A percentile compares a stretch with the other conserved stretches of the same genome.
Evolutionary conservation across 2,797 vertebrate genomes (phyloP).

Genomic region (Loriculus beryllinus): DNA sequence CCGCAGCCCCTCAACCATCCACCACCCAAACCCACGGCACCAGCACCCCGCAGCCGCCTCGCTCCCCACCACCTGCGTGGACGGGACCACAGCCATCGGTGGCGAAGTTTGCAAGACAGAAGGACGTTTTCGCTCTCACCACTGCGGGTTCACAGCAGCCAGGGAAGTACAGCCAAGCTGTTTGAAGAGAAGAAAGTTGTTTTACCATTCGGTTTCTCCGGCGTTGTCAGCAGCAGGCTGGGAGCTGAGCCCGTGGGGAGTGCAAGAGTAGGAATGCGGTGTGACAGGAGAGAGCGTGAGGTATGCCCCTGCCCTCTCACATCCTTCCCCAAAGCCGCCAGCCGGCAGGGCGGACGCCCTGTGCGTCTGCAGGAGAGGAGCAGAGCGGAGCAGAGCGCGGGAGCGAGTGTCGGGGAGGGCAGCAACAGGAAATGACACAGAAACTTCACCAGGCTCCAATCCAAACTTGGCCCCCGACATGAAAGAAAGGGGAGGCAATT

Average conservation of each 20-base stretch:
- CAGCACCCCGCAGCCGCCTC: background rate
- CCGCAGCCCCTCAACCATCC: background rate
- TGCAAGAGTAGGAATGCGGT: background rate
- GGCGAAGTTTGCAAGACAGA: background rate
- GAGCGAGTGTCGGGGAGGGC: conserved; percentile 46
- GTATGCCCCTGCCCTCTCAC: conserved; percentile 2
- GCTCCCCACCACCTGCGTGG: background rate
- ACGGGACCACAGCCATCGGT: rapidly evolving
- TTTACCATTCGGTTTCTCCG: background rate
- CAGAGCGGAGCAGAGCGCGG: background rate
- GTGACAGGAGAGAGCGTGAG: conserved; percentile 67
- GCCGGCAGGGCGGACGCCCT: background rate
- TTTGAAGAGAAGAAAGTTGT: background rate
- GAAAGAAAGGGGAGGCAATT: conserved; percentile 20
- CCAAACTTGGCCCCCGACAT: conserved; percentile 65
- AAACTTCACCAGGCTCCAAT: conserved; percentile 73
- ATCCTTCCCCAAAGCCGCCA: background rate
- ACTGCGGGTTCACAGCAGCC: background rate
- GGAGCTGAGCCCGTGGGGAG: background rate
- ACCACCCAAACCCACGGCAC: background rate
- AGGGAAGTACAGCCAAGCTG: background rate
- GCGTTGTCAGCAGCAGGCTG: background rate
- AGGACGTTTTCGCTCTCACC: background rate
- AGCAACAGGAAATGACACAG: conserved; percentile 81
- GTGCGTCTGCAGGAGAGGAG: conserved; percentile 27